Base-by-base conservation (phyloP, 2,113 vertebrate genomes). In the Corydoras maculifer region DNA sequence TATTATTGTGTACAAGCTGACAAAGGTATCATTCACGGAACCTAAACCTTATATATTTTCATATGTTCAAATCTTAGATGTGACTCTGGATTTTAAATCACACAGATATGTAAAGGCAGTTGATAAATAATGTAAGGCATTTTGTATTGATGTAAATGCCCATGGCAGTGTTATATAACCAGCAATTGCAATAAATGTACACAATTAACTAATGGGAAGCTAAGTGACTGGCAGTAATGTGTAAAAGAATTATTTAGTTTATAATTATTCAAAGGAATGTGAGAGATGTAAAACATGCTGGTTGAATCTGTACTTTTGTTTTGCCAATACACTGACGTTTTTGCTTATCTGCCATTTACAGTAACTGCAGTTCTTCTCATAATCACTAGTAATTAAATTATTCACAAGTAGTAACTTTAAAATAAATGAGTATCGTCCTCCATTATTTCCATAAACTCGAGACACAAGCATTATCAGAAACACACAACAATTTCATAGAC, bases 401-500 rank as follows among this genome's bases (percentile, higher is more conserved):
- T 74, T 62, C 76, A 76, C 75, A 74, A 74, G 57, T 6, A 54
- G 15, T 2, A 79, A 85, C 84, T 85, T 81, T 78, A 82, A 81
- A 72, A 80, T 70, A 85, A 81, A 80, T 83, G 82, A 88, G 43
- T 64, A 74, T 69, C 63, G 71, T 77, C 85, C 87, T 88, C 94
- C 94, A 96, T 93, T 94, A 95, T 95, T 97, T 93, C 94, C 91
- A 83, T 90, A 88, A 93, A 90, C 91, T 91, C 92, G 78, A 79
- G 82, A 87, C 84, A 82, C 67, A 84, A 61, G 81, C 68, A 72
- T 61, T 53, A 61, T 71, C 68, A 59, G 58, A 68, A 63, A 73
- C 35, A 70, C 69, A 77, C 53, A 54, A 57, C 70, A 66, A 48
- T 70, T 73, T 66, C 69, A 35, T 74, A 76, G 70, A 79, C 55